Conservation (phyloP, 2,888 invertebrate genomes). For the Drosophila eohydei region DNA sequence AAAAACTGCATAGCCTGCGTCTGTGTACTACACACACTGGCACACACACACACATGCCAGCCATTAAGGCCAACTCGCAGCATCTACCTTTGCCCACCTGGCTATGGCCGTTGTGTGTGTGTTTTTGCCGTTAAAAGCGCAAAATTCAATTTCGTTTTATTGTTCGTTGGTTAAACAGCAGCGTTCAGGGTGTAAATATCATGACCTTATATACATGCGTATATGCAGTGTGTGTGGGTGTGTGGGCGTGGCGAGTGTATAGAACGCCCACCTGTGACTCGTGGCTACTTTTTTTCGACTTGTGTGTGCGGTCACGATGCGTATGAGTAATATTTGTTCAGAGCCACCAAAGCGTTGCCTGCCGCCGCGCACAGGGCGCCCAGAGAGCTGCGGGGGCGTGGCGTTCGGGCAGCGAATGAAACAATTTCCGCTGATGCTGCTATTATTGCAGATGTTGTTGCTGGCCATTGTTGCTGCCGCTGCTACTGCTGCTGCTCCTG, state of each 20-base stretch:
- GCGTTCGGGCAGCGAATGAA: not conserved
- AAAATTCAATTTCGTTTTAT: conserved; percentile 79
- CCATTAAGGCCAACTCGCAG: conserved; percentile 22
- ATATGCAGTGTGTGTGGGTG: not conserved
- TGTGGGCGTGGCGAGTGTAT: conserved; percentile 64
- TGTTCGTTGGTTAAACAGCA: conserved; percentile 75
- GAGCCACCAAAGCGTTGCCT: conserved; percentile 6
- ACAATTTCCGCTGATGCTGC: conserved; percentile 47
- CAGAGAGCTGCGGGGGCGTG: not conserved
- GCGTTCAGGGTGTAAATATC: conserved; percentile 49
- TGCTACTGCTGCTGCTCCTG: conserved; percentile 10
- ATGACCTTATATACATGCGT: conserved; percentile 6
- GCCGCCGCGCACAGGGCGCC: not conserved
- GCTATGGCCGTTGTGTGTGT: conserved; percentile 61
- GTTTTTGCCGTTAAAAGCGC: conserved; percentile 72
- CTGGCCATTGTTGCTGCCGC: conserved; percentile 17
- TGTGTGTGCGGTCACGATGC: conserved; percentile 31
- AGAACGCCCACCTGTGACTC: conserved; percentile 75
- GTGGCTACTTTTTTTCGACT: conserved; percentile 37
- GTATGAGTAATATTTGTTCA: conserved; percentile 61
- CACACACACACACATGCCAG: not conserved
- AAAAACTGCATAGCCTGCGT: conserved; percentile 56
- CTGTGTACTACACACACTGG: not conserved
- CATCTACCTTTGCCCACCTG: not conserved
- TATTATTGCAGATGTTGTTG: conserved; percentile 35